Percentiles rank a stretch among this genome's conserved stretches.
Evolutionary conservation across 2,797 vertebrate genomes (phyloP).

Genomic region (Chelidonichthys spinosus): DNA sequence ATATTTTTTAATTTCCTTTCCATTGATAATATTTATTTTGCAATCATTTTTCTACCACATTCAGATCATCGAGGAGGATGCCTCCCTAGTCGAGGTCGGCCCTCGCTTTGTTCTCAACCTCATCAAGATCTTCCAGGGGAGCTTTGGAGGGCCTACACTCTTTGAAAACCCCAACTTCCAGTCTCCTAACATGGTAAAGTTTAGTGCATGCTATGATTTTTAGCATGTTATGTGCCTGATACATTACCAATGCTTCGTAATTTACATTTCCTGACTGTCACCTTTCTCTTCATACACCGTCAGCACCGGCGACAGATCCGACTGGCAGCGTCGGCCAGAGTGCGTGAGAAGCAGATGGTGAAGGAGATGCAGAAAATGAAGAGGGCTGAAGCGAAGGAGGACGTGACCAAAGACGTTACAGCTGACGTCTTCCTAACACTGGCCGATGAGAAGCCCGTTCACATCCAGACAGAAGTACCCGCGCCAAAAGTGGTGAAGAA

Average conservation of each 20-base stretch:
- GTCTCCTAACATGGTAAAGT: slow-evolving; percentile 94
- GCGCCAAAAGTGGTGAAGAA: slow-evolving; percentile 80
- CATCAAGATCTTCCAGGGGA: slow-evolving; percentile 97
- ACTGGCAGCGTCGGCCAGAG: slow-evolving; percentile 87
- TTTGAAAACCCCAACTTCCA: slow-evolving; percentile 92
- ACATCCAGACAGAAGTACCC: slow-evolving; percentile 86
- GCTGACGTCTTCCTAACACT: slow-evolving; percentile 90
- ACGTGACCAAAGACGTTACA: slow-evolving; percentile 87
- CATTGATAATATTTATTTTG: too few relatives aligned
- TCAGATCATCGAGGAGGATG: slow-evolving; percentile 97
- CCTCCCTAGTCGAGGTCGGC: slow-evolving; percentile 96
- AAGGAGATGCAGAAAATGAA: slow-evolving; percentile 90
- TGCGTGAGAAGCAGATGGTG: slow-evolving; percentile 92
- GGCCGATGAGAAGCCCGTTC: slow-evolving; percentile 85
- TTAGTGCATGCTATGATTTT: background rate
- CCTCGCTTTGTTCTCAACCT: slow-evolving; percentile 97
- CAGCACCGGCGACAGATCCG: slow-evolving; percentile 90
- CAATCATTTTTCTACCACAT: background rate
- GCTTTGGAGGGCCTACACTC: slow-evolving; percentile 95
- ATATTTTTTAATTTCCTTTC: too few relatives aligned
- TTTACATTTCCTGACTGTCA: background rate
- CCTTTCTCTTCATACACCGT: background rate
- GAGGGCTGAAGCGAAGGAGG: slow-evolving; percentile 80
- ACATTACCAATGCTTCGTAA: background rate
- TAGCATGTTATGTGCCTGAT: background rate